Conservation (phyloP, 53 echinoderm and acorn worm genomes). For the Henricia sp. region DNA sequence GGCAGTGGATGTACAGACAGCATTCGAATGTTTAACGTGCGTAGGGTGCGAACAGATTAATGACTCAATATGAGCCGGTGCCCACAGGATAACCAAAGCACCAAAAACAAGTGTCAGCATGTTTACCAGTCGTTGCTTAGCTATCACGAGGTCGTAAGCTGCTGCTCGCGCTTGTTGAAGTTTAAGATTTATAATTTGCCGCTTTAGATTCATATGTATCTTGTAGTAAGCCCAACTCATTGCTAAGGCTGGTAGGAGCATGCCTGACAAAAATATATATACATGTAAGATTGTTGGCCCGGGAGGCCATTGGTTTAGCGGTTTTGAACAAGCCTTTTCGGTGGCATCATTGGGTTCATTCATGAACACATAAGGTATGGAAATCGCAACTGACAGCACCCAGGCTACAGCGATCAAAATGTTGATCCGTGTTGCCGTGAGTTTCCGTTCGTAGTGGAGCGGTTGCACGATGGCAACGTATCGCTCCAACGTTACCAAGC, state of each 20-base stretch:
- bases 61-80: neutral
- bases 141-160: constrained; percentile 1
- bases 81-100: constrained; percentile 4
- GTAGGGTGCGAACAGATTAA: neutral
- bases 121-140: constrained; percentile 20
- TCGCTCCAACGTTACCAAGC: too few relatives aligned
- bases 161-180: constrained; percentile 12
- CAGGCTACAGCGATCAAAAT: too few relatives aligned
- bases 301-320: too few relatives aligned
- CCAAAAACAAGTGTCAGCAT: constrained; percentile 22
- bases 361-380: too few relatives aligned
- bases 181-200: neutral
- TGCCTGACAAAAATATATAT: neutral
- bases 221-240: constrained; percentile 34
- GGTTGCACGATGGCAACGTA: too few relatives aligned
- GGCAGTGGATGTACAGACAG: neutral
- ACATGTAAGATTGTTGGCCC: too few relatives aligned
- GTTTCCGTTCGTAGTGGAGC: too few relatives aligned
- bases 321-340: too few relatives aligned
- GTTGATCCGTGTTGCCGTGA: too few relatives aligned
- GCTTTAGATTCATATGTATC: constrained; percentile 7
- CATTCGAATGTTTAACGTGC: too few relatives aligned
- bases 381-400: too few relatives aligned
- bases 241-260: neutral
- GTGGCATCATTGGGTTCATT: too few relatives aligned